phyloP scores from a whole-genome alignment of 2,888 invertebrate species.

The Pristionchus entomophagus region DNA sequence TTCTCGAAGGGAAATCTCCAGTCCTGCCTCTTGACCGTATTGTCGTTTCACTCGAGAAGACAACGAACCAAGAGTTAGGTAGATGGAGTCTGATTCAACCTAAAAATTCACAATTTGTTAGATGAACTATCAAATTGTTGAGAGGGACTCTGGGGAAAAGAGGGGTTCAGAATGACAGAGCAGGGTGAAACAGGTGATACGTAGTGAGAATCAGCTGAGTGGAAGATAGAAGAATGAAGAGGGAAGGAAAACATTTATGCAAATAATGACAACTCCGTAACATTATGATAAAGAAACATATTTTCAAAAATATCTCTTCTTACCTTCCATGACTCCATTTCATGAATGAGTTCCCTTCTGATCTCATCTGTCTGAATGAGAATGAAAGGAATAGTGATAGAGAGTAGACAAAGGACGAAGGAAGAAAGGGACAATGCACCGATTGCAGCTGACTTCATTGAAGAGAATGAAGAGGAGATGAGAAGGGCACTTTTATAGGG shows the following conservation, averaged over 20 bases:
- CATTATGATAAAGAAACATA: background rate
- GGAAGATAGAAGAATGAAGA: background rate
- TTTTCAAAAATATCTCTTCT: background rate
- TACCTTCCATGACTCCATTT: conserved; percentile 66
- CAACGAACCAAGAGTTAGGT: background rate
- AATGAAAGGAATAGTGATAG: conserved; percentile 14
- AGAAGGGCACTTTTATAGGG: background rate
- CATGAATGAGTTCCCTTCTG: conserved; percentile 61
- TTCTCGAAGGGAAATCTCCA: conserved; percentile 2
- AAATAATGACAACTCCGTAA: too few species aligned
- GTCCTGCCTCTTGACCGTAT: conserved; percentile 61
- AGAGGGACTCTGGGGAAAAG: too few species aligned
- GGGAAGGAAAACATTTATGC: background rate
- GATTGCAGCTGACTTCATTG: conserved; percentile 9
- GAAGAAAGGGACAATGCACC: background rate
- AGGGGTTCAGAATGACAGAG: too few species aligned
- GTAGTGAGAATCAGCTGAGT: too few species aligned
- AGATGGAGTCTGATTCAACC: conserved; percentile 21
- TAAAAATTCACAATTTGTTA: background rate
- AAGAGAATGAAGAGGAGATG: background rate
- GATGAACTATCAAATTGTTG: too few species aligned
- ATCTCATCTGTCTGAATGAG: conserved; percentile 57
- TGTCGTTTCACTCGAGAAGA: conserved; percentile 38
- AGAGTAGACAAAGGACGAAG: background rate
- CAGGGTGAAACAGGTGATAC: too few species aligned